These are phyloP conservation scores for Scomber colias DNA, from an alignment of 2,113 vertebrate genomes.

Conservation along the genomic window DNA sequence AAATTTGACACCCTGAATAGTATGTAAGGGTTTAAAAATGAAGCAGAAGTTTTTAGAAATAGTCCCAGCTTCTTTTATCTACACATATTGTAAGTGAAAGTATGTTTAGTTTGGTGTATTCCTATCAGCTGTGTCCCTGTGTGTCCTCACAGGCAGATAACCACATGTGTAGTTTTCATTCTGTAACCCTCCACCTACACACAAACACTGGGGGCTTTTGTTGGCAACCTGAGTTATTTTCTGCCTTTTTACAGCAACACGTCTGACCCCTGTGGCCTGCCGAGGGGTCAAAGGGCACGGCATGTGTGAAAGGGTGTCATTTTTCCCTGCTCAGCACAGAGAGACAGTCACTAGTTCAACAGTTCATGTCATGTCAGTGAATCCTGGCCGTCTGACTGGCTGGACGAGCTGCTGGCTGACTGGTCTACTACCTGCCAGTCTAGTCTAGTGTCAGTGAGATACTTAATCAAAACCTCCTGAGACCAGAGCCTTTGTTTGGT, in stretches of 20 bases:
- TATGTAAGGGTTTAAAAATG: no score
- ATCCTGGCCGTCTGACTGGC: background rate
- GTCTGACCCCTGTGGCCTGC: conserved; percentile 39
- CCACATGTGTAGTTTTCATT: conserved; percentile 28
- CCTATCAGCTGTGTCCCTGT: conserved; percentile 1
- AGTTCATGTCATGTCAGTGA: conserved; percentile 10
- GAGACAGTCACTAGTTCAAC: conserved; percentile 25
- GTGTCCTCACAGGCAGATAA: conserved; percentile 10
- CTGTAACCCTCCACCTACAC: background rate
- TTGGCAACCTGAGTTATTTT: conserved; percentile 45
- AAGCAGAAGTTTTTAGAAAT: no score
- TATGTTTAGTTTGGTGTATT: background rate
- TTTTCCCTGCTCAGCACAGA: conserved; percentile 34
- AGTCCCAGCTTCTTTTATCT: background rate
- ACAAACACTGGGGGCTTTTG: conserved; percentile 17
- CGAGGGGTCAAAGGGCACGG: conserved; percentile 30
- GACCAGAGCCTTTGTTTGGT: no score
- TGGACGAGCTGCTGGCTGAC: background rate
- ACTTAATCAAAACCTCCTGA: background rate
- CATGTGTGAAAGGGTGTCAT: conserved; percentile 42
- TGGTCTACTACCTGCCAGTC: background rate
- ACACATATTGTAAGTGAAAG: background rate
- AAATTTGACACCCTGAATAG: no score
- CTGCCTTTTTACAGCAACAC: conserved; percentile 58
- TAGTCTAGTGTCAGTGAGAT: background rate